Percentiles rank a stretch among this genome's conserved stretches.
These are phyloP conservation scores for Leptopilina clavipes DNA, from an alignment of 1,140 invertebrate species.

Conservation along the genomic window DNA sequence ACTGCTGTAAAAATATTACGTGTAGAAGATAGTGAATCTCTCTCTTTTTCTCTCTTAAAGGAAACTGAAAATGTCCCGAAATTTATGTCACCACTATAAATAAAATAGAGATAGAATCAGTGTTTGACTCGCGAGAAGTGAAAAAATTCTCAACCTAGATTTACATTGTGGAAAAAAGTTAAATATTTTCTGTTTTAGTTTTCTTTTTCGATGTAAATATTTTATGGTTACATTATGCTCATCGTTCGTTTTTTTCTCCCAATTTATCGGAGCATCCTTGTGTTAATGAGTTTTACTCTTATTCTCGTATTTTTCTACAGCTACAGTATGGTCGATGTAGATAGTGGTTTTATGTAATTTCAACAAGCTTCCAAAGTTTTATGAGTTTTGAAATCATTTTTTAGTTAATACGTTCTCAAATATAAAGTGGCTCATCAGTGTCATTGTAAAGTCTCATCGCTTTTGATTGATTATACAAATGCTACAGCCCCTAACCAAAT, in stretches of 20 bases:
- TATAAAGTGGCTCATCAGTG: not conserved
- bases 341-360: not conserved
- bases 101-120: conserved; percentile 17
- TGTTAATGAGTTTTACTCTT: not conserved
- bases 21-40: not conserved
- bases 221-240: not conserved
- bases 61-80: not conserved
- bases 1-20: not conserved
- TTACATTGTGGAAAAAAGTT: too few relatives aligned
- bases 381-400: conserved; percentile 19
- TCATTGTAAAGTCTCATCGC: not conserved
- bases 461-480: not conserved
- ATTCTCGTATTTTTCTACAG: not conserved
- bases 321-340: not conserved
- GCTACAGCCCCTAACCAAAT: not conserved
- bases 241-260: not conserved
- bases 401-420: not conserved
- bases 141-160: not conserved
- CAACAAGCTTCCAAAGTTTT: conserved; percentile 1
- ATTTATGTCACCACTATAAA: conserved; percentile 3
- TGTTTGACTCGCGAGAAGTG: not conserved
- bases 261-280: not conserved
- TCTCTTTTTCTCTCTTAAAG: not conserved
- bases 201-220: not conserved
- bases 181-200: not conserved